Evolutionary conservation across 2,888 invertebrate species (phyloP).

Genomic region (Hirtodrosophila duncani): DNA sequence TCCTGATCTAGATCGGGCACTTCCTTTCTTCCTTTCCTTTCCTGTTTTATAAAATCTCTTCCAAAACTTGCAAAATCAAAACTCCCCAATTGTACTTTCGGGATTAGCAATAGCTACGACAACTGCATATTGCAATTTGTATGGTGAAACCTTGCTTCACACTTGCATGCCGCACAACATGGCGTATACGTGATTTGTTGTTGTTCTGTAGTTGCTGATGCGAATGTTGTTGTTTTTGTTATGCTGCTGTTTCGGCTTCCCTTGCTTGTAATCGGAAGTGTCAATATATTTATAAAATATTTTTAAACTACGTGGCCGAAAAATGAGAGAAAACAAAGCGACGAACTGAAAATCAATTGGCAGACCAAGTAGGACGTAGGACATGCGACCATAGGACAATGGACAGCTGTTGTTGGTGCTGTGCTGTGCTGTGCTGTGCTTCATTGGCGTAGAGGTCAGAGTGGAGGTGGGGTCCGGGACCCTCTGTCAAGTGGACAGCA

Average conservation of each 20-base stretch:
- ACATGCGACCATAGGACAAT: slow-evolving; percentile 22
- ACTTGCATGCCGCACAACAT: slow-evolving; percentile 19
- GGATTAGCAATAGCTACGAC: too few species aligned
- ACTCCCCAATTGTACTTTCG: too few species aligned
- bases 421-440: neutral
- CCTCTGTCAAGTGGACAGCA: slow-evolving; percentile 28
- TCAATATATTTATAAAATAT: slow-evolving; percentile 72
- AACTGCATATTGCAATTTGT: slow-evolving; percentile 24
- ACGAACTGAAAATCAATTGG: slow-evolving; percentile 62
- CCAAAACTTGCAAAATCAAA: too few species aligned
- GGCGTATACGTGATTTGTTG: slow-evolving; percentile 64
- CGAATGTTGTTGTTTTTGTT: neutral
- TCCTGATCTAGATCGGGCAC: too few species aligned
- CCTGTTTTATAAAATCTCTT: too few species aligned
- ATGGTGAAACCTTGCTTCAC: slow-evolving; percentile 6
- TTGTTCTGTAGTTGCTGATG: neutral
- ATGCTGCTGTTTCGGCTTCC: neutral
- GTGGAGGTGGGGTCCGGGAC: neutral
- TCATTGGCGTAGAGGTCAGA: neutral
- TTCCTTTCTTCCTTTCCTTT: too few species aligned
- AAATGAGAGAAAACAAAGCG: slow-evolving; percentile 7
- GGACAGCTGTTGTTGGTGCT: slow-evolving; percentile 10
- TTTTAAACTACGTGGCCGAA: slow-evolving; percentile 61
- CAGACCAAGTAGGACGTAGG: slow-evolving; percentile 26
- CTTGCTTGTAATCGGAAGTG: slow-evolving; percentile 51